phyloP scores from a whole-genome alignment of 2,888 invertebrate species.

The Folsomia candida region DNA sequence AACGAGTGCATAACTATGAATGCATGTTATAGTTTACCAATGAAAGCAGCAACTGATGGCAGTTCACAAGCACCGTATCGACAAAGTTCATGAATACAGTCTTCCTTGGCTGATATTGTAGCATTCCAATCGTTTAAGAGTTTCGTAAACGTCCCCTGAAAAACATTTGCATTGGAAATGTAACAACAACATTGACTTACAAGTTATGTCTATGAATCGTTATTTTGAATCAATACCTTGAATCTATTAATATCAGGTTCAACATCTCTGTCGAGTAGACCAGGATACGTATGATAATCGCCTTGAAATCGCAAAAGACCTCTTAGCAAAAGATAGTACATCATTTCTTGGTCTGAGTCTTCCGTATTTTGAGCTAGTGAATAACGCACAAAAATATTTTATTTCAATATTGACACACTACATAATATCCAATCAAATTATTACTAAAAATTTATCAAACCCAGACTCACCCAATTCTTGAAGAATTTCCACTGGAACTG shows the following conservation, averaged over 20 bases:
- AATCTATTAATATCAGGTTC: slow-evolving; percentile 87
- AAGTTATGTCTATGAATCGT: background rate
- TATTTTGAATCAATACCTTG: slow-evolving; percentile 60
- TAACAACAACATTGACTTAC: slow-evolving; percentile 6
- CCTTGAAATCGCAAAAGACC: slow-evolving; percentile 86
- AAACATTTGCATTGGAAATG: slow-evolving; percentile 8
- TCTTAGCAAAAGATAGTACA: slow-evolving; percentile 84
- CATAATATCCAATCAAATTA: too few species aligned
- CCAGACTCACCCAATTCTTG: slow-evolving; percentile 59
- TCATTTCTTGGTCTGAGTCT: slow-evolving; percentile 79
- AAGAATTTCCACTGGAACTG: slow-evolving; percentile 60
- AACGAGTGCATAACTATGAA: too few species aligned
- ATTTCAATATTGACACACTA: slow-evolving; percentile 17
- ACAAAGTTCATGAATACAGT: slow-evolving; percentile 91
- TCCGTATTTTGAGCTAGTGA: slow-evolving; percentile 67
- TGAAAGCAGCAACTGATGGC: slow-evolving; percentile 87
- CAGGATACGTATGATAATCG: slow-evolving; percentile 86
- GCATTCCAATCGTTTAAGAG: slow-evolving; percentile 82
- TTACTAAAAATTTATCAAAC: too few species aligned
- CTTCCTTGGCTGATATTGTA: slow-evolving; percentile 73
- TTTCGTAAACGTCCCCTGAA: slow-evolving; percentile 63
- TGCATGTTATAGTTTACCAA: slow-evolving; percentile 58
- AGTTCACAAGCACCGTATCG: slow-evolving; percentile 92
- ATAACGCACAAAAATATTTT: slow-evolving; percentile 17
- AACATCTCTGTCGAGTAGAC: slow-evolving; percentile 76